Base-by-base conservation (phyloP, 2,797 vertebrate species). In the Nannoperca australis region DNA sequence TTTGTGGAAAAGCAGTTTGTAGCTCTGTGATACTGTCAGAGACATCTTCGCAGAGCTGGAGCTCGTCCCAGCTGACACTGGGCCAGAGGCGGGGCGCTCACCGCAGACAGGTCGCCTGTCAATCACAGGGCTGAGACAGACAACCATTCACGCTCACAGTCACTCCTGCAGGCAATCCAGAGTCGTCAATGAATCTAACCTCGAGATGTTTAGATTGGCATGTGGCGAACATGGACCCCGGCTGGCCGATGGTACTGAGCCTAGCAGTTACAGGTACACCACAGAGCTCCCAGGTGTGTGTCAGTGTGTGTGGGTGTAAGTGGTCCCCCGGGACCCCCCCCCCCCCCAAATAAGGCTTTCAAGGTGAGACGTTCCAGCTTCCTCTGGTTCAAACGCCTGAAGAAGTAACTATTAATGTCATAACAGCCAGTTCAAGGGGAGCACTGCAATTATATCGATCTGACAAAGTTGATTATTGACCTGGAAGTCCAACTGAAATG, bases 221-320 rank as follows among this genome's bases (percentile, higher is more conserved):
- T 6, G 32, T 5, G 32, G 32, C 5, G 32, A 32, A 32, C 32
- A 32, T 32, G 32, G 32, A 2, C 34, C 34, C 7, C 34, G 11
- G 36, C 9, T 11, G 36, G 36, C 36, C 10, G 36, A 27, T 27
- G 24, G 24, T 2, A 27, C 24, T 27, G 24, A 27, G 24, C 24
- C 1, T 2, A 27, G 24, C 24, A 30, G 44, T 64, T 59, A 30
- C 38, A 40, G 42, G 22, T 2, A 2, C 24, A 53, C 51, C 42
- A 42, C 24, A 68, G 22, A 64, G 68, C 64, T 72, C 47, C 69
- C 62, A 67, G 44, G 63, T 79, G 73, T 66, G n/a, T 66, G 53
- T 0, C 24, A 22, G 34, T 36, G 45, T 69, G 60, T 66, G 38
- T 55, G 36, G 7, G 45, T 22, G 62, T 54, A 12, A 51, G 70